Base-by-base conservation (phyloP, 2,797 vertebrate species). In the Macropodus opercularis region DNA sequence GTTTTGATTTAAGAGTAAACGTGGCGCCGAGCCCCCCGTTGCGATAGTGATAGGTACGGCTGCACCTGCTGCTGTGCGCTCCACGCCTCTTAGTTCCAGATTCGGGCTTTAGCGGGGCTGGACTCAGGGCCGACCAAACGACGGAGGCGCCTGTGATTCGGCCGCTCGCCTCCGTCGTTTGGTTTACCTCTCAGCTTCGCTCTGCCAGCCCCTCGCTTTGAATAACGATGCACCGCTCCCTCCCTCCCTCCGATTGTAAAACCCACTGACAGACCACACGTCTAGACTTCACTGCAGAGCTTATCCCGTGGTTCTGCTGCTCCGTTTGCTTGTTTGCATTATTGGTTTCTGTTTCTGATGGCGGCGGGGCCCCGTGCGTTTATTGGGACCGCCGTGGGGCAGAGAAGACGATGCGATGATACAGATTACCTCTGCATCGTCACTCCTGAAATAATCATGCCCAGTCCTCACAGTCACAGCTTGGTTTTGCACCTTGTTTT, bases 191-290 rank as follows among this genome's bases (percentile, higher is more conserved):
- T 72, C 73, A 75, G 72, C 36, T 3, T 67, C 63, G 72, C 76
- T 72, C 59, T 15, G 24, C 65, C 27, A 39, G 59, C 79, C 53
- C 62, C 71, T 70, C 69, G 23, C 56, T 56, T 72, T 84, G 81
- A 87, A 87, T 87, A 84, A 87, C 81, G 85, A 85, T 83, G 75
- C 76, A 39, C 61, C 49, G 44, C 52, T 79, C 58, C 69, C 66
- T 75, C 73, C 42, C 58, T 69, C 72, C 78, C 55, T 53, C 69
- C 65, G 63, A 75, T 56, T 64, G 66, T 66, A 63, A n/a, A n/a
- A 59, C 69, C 66, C 67, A 52, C 67, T 42, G 75, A 72, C 53
- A 47, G 68, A 69, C 68, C 77, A 65, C 85, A 77, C 67, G 42
- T 58, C 77, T 4, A 17, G 11, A 32, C 36, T 43, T 48, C 40